Conservation (phyloP, 2,113 vertebrate species). For the Grallaria varia region DNA sequence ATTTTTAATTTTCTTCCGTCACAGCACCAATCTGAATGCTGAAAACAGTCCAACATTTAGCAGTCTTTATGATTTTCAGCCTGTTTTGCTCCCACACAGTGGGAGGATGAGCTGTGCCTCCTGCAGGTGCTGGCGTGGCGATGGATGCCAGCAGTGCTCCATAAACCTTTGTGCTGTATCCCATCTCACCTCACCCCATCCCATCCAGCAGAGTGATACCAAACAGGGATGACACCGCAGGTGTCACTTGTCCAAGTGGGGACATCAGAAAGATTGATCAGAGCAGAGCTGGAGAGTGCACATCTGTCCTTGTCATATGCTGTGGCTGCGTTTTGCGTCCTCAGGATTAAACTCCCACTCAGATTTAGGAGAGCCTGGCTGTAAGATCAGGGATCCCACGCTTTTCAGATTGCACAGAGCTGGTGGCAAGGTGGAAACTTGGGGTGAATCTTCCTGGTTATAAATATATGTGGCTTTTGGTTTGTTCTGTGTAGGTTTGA, state of each 20-base stretch:
- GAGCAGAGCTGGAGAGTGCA: neutral
- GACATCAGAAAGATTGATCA: neutral
- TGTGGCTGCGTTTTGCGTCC: neutral
- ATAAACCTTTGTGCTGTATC: neutral
- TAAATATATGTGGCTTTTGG: neutral
- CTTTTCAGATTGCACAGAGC: neutral
- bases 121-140: accelerated
- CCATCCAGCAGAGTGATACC: neutral
- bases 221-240: neutral
- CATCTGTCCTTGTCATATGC: accelerated
- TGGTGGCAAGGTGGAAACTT: neutral
- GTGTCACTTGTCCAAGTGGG: accelerated
- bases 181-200: neutral
- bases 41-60: neutral
- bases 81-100: neutral
- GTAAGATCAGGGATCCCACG: neutral
- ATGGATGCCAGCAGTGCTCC: neutral
- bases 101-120: neutral
- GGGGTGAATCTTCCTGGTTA: neutral
- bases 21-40: neutral
- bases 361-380: neutral
- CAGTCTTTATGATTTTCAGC: neutral
- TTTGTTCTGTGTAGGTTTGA: neutral
- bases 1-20: neutral
- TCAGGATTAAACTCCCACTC: neutral